Evolutionary conservation across 2,797 vertebrate genomes (phyloP).

Genomic region (Rhinoraja longicauda): DNA sequence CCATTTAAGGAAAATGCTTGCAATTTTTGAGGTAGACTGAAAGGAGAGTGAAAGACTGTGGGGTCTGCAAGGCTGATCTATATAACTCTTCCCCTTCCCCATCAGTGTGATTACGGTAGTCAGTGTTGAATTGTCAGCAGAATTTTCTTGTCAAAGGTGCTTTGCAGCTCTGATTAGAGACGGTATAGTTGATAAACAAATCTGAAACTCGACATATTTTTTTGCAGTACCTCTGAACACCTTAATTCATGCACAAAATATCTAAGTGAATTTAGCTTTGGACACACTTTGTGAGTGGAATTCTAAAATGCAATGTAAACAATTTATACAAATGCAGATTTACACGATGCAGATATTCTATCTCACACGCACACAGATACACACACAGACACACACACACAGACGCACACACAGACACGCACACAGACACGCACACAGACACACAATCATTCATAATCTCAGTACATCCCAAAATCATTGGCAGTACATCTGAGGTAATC

Average conservation of each 20-base stretch:
- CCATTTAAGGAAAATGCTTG: neutral
- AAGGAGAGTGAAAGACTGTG: neutral
- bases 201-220: neutral
- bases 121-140: neutral
- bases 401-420: no score
- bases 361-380: no score
- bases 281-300: neutral
- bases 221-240: neutral
- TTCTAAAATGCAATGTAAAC: neutral
- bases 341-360: neutral
- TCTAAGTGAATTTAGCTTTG: neutral
- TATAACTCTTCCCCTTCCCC: neutral
- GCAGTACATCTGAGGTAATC: neutral
- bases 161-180: neutral
- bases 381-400: no score
- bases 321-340: neutral
- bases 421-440: no score
- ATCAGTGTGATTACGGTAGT: neutral
- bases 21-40: neutral
- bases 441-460: neutral
- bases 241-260: constrained; percentile 9
- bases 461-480: neutral
- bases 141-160: neutral
- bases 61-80: neutral
- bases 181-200: neutral